Percentiles rank a stretch among this genome's conserved stretches.
Evolutionary conservation across 1,140 invertebrate genomes (phyloP).

Genomic region (Venustaconcha ellipsiformis): DNA sequence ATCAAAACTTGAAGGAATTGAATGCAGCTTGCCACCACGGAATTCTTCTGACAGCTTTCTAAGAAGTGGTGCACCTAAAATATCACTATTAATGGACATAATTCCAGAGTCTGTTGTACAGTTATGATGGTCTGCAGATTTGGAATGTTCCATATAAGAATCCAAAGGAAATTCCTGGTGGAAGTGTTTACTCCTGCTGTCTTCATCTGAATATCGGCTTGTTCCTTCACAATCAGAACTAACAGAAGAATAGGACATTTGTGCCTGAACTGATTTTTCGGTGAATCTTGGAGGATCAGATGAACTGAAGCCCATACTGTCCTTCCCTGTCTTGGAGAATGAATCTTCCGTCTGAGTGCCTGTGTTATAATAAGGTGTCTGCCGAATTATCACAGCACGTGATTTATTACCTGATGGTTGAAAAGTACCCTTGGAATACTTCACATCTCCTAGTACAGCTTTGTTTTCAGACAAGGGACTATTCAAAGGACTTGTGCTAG

Average conservation of each 20-base stretch:
- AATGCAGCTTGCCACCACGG: conserved; percentile 49
- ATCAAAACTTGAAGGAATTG: conserved; percentile 47
- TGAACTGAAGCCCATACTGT: not conserved
- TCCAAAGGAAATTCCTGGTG: too few species aligned
- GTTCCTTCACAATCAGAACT: conserved; percentile 19
- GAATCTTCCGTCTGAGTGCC: conserved; percentile 61
- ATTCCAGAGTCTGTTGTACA: too few species aligned
- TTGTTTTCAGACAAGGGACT: conserved; percentile 26
- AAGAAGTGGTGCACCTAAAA: conserved; percentile 76
- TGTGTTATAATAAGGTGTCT: conserved; percentile 62
- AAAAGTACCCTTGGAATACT: not conserved
- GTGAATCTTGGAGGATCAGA: not conserved
- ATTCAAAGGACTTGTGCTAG: conserved; percentile 46
- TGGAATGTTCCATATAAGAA: too few species aligned
- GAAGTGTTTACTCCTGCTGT: too few species aligned
- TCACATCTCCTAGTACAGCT: too few species aligned
- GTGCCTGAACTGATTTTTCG: conserved; percentile 14
- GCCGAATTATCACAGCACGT: conserved; percentile 33
- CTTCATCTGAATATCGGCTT: too few species aligned
- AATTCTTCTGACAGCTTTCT: conserved; percentile 73
- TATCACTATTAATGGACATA: conserved; percentile 8
- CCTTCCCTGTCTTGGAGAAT: conserved; percentile 2
- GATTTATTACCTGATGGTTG: conserved; percentile 16
- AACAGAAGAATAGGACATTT: conserved; percentile 22
- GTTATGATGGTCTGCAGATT: too few species aligned